Conservation (phyloP, 1,140 invertebrate genomes). For the Lordiphosa collinella region DNA sequence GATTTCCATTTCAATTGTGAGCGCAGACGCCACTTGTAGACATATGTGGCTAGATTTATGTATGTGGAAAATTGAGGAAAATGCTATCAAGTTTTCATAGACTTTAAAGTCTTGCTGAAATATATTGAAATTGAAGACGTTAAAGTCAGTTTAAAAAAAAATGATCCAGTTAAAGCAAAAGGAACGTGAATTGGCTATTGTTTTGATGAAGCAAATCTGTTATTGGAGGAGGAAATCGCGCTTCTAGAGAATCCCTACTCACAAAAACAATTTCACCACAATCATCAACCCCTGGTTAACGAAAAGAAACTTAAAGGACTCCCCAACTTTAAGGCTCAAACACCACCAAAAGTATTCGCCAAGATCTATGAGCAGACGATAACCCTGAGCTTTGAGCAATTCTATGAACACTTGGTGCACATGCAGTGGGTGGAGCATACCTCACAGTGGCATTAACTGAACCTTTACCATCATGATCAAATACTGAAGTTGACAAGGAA, state of each 20-base stretch:
- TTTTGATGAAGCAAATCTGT: no score
- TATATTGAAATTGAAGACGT: no score
- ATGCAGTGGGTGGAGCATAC: slow-evolving; percentile 33
- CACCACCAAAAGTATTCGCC: slow-evolving; percentile 3
- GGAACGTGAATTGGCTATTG: no score
- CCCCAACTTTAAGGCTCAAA: no score
- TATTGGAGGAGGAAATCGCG: no score
- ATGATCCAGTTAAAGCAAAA: neutral
- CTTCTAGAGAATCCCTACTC: no score
- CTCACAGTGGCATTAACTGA: slow-evolving; percentile 15
- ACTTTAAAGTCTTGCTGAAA: neutral
- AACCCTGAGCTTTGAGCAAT: neutral
- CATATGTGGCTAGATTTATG: slow-evolving; percentile 69
- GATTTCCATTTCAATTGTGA: slow-evolving; percentile 78
- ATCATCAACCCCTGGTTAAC: no score
- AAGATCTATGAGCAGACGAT: slow-evolving; percentile 23
- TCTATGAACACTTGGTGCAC: slow-evolving; percentile 15
- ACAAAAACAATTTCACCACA: no score
- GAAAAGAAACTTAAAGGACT: no score
- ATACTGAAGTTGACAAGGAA: slow-evolving; percentile 14
- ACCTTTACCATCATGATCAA: slow-evolving; percentile 27
- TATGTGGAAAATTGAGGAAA: neutral
- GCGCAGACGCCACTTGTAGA: slow-evolving; percentile 58
- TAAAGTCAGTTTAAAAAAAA: neutral
- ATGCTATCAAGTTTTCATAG: neutral